phyloP scores from a whole-genome alignment of 2,113 vertebrate genomes.

The Eurystomus gularis region DNA sequence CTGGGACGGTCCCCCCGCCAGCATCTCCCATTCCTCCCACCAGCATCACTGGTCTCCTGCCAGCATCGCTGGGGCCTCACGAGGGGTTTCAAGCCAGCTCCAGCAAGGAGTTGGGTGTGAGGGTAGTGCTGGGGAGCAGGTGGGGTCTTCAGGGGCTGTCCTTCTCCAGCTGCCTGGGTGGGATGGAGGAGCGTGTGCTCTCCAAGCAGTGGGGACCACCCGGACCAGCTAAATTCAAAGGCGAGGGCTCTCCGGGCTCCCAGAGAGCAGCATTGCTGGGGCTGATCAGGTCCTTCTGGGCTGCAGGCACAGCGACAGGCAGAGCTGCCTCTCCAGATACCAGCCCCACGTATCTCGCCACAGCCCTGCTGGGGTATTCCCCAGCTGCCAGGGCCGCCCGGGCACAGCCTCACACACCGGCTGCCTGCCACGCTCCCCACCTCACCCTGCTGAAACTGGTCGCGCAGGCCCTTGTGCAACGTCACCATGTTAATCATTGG shows the following conservation, averaged over 20 bases:
- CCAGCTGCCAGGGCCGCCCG: background rate
- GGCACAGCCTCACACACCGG: background rate
- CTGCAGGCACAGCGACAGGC: no score
- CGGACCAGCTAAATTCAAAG: rapidly evolving
- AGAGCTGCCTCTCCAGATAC: background rate
- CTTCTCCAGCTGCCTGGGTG: background rate
- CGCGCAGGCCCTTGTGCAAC: background rate
- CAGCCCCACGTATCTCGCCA: rapidly evolving
- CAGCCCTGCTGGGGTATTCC: background rate
- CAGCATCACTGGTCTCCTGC: background rate
- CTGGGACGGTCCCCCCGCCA: background rate
- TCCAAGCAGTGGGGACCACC: background rate
- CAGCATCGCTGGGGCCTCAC: background rate
- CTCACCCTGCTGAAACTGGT: background rate
- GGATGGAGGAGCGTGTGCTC: background rate
- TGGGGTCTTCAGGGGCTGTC: background rate
- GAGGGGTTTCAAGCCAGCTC: background rate
- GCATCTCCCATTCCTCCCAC: background rate
- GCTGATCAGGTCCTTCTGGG: background rate
- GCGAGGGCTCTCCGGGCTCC: rapidly evolving
- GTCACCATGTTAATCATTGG: background rate
- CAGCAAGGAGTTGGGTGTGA: background rate
- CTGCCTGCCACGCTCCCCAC: rapidly evolving
- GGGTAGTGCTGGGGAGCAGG: background rate
- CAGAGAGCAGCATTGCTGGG: background rate